A percentile compares a stretch with the other conserved stretches of the same genome.
Evolutionary conservation across 2,113 vertebrate genomes (phyloP).

Genomic region (Diphyllodes magnificus): DNA sequence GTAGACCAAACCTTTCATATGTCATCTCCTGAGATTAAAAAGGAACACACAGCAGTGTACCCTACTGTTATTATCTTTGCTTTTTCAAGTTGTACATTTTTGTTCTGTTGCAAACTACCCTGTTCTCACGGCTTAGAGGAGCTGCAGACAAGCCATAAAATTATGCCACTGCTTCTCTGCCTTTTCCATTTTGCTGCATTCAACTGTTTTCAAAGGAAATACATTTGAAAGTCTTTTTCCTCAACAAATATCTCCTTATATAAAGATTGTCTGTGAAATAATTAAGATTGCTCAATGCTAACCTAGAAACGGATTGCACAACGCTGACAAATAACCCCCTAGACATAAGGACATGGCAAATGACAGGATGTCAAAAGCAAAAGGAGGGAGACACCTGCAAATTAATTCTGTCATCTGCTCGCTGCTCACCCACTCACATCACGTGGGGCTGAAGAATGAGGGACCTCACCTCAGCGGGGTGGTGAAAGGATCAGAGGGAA

Average conservation of each 20-base stretch:
- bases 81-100: not conserved
- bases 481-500: constrained; percentile 4
- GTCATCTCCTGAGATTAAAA: not conserved
- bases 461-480: not conserved
- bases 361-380: constrained; percentile 39
- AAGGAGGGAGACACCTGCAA: constrained; percentile 47
- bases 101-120: not conserved
- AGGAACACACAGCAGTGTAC: not conserved
- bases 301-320: constrained; percentile 49
- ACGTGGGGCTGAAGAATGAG: not conserved
- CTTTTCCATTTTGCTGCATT: not conserved
- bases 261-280: constrained; percentile 12
- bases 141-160: not conserved
- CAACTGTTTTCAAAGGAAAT: not conserved
- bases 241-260: not conserved
- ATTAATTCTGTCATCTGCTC: constrained; percentile 37
- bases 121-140: not conserved
- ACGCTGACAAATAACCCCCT: constrained; percentile 4
- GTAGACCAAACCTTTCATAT: not conserved
- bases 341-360: constrained; percentile 25
- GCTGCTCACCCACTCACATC: constrained; percentile 3
- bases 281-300: constrained; percentile 32
- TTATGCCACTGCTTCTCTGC: not conserved
- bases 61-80: not conserved
- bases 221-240: not conserved